Percentiles rank a stretch among this genome's conserved stretches.
Conservation (phyloP, 2,113 vertebrate genomes). For the Oryzias woworae region DNA sequence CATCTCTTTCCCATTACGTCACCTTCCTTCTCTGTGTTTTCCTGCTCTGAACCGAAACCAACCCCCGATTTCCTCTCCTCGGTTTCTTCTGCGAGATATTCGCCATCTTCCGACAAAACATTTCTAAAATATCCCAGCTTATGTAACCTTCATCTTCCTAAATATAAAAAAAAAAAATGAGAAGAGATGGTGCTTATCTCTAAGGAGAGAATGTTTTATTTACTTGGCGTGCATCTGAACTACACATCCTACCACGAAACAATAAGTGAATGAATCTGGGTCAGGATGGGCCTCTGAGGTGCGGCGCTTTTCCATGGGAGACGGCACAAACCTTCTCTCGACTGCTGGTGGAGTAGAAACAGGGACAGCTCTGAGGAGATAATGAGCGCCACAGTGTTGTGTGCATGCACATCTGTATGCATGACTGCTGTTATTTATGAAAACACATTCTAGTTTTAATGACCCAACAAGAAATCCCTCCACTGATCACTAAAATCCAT, state of each 20-base stretch:
- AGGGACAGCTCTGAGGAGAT: constrained; percentile 66
- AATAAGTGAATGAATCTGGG: constrained; percentile 56
- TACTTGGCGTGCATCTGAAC: constrained; percentile 40
- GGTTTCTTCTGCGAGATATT: constrained; percentile 8
- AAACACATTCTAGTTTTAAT: constrained; percentile 48
- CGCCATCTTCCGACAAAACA: constrained; percentile 17
- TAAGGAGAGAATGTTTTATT: constrained; percentile 24
- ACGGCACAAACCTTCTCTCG: constrained; percentile 36
- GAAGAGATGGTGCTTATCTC: constrained; percentile 11
- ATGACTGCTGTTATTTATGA: constrained; percentile 32
- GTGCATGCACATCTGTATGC: constrained; percentile 8
- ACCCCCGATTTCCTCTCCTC: neutral
- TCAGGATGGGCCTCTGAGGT: constrained; percentile 50
- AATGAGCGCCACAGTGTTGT: constrained; percentile 47
- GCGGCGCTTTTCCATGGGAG: constrained; percentile 47
- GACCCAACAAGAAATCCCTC: constrained; percentile 29
- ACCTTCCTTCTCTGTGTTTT: neutral
- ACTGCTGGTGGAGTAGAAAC: constrained; percentile 53
- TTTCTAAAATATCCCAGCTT: constrained; percentile 13
- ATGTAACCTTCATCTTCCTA: neutral
- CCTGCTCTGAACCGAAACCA: constrained; percentile 10
- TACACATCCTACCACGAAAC: constrained; percentile 23
- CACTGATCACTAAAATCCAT: constrained; percentile 37
- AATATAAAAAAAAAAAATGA: neutral
- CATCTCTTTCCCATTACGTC: neutral